Conservation (phyloP, 2,888 invertebrate genomes). For the Panzeria rudis region DNA sequence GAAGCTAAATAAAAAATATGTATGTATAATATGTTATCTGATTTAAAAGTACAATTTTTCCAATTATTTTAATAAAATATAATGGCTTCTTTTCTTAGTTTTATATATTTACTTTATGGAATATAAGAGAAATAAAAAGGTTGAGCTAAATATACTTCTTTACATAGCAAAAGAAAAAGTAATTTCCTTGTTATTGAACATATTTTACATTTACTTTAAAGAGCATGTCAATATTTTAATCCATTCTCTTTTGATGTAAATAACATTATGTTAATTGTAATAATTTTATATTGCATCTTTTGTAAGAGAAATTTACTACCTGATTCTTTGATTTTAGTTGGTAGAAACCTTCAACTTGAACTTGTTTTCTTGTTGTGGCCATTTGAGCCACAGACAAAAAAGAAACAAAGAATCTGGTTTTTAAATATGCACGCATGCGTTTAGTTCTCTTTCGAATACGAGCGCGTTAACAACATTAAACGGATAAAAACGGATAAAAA, state of each 20-base stretch:
- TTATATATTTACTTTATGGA: too few species aligned
- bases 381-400: conserved; percentile 16
- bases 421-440: conserved; percentile 60
- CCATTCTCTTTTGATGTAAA: conserved; percentile 8
- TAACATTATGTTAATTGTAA: neutral
- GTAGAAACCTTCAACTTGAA: conserved; percentile 72
- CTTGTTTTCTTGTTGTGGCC: conserved; percentile 58
- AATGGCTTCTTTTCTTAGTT: too few species aligned
- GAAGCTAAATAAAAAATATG: too few species aligned
- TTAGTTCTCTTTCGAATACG: conserved; percentile 69
- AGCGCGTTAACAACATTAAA: conserved; percentile 66
- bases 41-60: too few species aligned
- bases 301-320: neutral
- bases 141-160: too few species aligned
- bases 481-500: conserved; percentile 31
- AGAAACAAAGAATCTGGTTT: conserved; percentile 64
- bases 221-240: neutral
- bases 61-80: too few species aligned
- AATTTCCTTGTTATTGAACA: too few species aligned
- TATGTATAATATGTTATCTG: too few species aligned
- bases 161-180: too few species aligned
- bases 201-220: neutral
- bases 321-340: conserved; percentile 7
- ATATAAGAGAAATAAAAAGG: too few species aligned
- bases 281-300: conserved; percentile 12